phyloP scores from a whole-genome alignment of 2,113 vertebrate genomes.

The Rhinolophus sinicus region DNA sequence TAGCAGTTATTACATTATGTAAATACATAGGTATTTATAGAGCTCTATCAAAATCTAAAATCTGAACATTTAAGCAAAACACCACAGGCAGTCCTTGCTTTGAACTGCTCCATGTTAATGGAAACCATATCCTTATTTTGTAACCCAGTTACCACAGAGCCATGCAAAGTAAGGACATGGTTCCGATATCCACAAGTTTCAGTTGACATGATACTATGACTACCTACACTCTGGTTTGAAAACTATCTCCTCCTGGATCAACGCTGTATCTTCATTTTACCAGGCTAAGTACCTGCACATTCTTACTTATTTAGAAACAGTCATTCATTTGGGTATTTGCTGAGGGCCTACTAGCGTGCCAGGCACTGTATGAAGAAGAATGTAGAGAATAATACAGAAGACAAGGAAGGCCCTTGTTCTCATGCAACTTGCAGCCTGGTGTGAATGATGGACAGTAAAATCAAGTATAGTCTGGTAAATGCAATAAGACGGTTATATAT shows the following conservation, averaged over 20 bases:
- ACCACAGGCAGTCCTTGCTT: background rate
- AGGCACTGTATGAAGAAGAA: background rate
- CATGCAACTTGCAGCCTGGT: background rate
- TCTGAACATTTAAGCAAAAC: constrained; percentile 33
- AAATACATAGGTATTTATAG: background rate
- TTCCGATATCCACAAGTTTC: background rate
- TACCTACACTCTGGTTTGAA: background rate
- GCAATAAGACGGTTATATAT: background rate
- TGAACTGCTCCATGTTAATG: background rate
- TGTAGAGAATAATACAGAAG: background rate
- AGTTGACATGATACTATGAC: background rate
- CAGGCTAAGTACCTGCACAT: background rate
- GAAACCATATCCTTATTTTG: background rate
- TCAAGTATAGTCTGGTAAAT: background rate
- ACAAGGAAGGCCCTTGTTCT: background rate
- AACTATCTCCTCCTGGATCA: background rate
- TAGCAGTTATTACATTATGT: background rate
- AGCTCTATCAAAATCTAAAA: constrained; percentile 32
- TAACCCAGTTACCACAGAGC: background rate
- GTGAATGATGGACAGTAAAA: background rate
- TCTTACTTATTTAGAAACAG: constrained; percentile 3
- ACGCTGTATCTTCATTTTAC: background rate
- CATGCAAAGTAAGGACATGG: background rate
- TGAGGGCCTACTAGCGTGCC: background rate
- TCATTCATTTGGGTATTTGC: constrained; percentile 5